Percentiles rank a stretch among this genome's conserved stretches.
These are phyloP conservation scores for Bucco capensis DNA, from an alignment of 2,113 vertebrate genomes.

Conservation along the genomic window DNA sequence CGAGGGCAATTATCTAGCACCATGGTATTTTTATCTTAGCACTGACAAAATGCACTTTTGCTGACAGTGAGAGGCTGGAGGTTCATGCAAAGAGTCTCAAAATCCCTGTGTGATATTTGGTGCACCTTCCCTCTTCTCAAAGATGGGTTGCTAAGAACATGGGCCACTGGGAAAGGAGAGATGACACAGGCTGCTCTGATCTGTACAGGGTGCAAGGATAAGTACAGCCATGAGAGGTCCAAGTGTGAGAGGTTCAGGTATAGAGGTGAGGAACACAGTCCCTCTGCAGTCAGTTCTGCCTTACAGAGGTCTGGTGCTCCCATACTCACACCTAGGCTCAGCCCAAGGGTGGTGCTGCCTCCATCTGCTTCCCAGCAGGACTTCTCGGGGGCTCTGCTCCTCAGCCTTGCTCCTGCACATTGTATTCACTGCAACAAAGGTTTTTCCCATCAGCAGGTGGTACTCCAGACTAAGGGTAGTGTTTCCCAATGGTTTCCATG, in stretches of 20 bases:
- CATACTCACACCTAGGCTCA: fast-evolving
- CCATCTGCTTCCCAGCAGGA: background rate
- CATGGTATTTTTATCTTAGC: background rate
- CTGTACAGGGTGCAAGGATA: background rate
- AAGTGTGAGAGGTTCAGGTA: background rate
- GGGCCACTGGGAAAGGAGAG: background rate
- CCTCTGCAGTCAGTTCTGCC: fast-evolving
- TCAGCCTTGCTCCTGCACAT: background rate
- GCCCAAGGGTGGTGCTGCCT: background rate
- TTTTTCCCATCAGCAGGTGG: background rate
- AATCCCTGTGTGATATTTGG: background rate
- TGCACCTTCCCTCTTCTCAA: background rate
- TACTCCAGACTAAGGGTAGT: background rate
- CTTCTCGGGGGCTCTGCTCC: background rate
- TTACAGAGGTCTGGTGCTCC: background rate
- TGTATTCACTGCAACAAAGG: fast-evolving
- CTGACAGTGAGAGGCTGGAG: background rate
- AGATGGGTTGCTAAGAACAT: fast-evolving
- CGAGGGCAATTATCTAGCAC: conserved; percentile 26
- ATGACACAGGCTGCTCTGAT: fast-evolving
- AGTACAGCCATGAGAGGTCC: fast-evolving
- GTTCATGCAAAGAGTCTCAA: background rate
- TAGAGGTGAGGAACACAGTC: fast-evolving
- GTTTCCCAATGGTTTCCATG: background rate
- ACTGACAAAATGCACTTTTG: background rate